A percentile compares a stretch with the other conserved stretches of the same genome.
Conservation (phyloP, 2,888 invertebrate genomes). For the Agrochola lychnidis region DNA sequence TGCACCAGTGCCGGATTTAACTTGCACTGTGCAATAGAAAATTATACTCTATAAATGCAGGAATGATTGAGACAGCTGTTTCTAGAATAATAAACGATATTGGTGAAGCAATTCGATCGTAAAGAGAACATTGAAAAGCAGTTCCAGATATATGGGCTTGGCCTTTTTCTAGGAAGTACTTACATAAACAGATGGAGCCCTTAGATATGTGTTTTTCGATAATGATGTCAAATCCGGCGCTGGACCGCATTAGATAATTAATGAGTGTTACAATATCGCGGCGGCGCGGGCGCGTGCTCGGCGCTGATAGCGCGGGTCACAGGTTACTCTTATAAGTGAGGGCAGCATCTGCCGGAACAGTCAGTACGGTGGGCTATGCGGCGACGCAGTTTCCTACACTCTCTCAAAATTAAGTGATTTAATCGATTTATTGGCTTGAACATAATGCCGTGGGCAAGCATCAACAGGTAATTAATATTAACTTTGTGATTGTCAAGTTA, state of each 20-base stretch:
- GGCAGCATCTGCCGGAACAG: constrained; percentile 73
- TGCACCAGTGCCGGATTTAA: constrained; percentile 38
- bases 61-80: not conserved
- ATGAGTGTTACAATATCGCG: constrained; percentile 67
- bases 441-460: constrained; percentile 88
- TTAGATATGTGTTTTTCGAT: constrained; percentile 10
- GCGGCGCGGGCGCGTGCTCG: constrained; percentile 83
- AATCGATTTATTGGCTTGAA: constrained; percentile 62
- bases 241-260: constrained; percentile 66
- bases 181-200: not conserved
- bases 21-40: not conserved
- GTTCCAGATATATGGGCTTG: not conserved
- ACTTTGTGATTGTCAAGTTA: constrained; percentile 23
- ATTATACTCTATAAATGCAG: not conserved
- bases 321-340: constrained; percentile 83
- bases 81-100: not conserved
- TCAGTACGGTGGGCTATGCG: constrained; percentile 78
- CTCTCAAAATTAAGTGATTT: constrained; percentile 86
- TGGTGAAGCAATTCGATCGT: not conserved
- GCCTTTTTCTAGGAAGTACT: not conserved
- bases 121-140: not conserved
- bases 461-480: constrained; percentile 83
- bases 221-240: constrained; percentile 48
- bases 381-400: constrained; percentile 85
- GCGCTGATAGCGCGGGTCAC: constrained; percentile 84